Conservation (phyloP, 2,797 vertebrate genomes). For the Myiotriccus ornatus region DNA sequence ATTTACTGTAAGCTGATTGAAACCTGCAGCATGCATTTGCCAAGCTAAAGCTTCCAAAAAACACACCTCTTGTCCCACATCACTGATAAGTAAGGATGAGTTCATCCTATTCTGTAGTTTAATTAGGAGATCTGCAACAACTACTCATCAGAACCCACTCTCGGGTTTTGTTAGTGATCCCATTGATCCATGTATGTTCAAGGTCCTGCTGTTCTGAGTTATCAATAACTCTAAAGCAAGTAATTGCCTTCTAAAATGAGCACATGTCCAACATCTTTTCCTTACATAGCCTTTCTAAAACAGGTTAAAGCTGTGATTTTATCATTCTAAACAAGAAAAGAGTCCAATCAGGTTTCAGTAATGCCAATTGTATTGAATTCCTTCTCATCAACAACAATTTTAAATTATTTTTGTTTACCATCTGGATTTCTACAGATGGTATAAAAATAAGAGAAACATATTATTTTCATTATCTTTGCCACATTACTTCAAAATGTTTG, state of each 20-base stretch:
- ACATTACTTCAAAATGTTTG: not conserved
- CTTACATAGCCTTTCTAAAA: not conserved
- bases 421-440: not conserved
- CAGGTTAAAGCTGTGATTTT: not conserved
- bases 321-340: not conserved
- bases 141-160: not conserved
- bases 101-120: not conserved
- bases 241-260: not conserved
- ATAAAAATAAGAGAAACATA: not conserved
- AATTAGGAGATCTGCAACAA: not conserved
- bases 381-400: not conserved
- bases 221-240: not conserved
- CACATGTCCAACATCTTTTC: not conserved
- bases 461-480: not conserved
- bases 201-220: slow-evolving; percentile 10
- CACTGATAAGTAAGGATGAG: not conserved
- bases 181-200: not conserved
- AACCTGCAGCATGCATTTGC: not conserved
- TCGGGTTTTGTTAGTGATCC: not conserved
- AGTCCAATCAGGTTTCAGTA: not conserved
- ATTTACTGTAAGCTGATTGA: not conserved
- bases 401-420: not conserved
- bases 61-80: not conserved
- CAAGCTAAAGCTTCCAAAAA: not conserved
- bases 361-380: not conserved